phyloP scores from a whole-genome alignment of 2,113 vertebrate species.

The Elanoides forficatus region DNA sequence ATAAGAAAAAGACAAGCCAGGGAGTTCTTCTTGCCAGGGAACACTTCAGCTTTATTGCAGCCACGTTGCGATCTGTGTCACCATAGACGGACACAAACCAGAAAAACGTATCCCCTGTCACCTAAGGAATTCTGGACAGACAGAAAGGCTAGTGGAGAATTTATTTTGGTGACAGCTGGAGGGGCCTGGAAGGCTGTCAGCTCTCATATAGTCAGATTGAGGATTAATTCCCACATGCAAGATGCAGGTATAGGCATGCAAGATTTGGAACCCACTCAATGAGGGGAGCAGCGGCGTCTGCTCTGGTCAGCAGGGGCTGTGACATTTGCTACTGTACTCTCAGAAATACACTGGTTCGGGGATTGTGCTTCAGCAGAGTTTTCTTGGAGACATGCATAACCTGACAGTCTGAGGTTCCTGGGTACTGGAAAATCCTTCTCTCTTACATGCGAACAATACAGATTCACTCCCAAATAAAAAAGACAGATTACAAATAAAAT shows the following conservation, averaged over 20 bases:
- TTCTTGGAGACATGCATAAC: background rate
- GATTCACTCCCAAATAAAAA: background rate
- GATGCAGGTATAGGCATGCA: slow-evolving; percentile 11
- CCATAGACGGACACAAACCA: background rate
- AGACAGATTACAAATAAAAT: background rate
- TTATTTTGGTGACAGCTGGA: slow-evolving; percentile 54
- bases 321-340: background rate
- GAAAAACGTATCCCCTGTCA: background rate
- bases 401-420: background rate
- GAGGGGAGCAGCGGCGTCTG: background rate
- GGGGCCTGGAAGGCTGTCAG: slow-evolving; percentile 33
- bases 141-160: background rate
- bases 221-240: slow-evolving; percentile 31
- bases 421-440: background rate
- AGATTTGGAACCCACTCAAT: slow-evolving; percentile 25
- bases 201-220: slow-evolving; percentile 15
- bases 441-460: background rate
- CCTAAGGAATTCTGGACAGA: background rate
- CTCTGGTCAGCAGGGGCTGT: background rate
- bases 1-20: background rate
- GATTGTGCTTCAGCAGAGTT: background rate
- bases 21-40: background rate
- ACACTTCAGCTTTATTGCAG: background rate
- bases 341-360: background rate
- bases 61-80: background rate